Evolutionary conservation across 1,140 invertebrate species (phyloP), one percentile per base, ranked within the genome.

Genomic region (Asobara japonica): DNA sequence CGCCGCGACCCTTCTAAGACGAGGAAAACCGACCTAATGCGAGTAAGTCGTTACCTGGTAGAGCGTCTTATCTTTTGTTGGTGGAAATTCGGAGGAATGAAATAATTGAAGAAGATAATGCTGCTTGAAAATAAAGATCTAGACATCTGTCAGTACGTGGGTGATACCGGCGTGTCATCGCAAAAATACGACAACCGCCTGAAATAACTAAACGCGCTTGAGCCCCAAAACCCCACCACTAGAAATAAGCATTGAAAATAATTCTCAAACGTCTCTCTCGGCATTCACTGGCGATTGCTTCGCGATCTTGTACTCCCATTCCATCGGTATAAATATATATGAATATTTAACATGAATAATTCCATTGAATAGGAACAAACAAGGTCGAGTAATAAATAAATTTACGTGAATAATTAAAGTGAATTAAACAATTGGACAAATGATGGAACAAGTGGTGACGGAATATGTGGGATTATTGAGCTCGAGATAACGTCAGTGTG

Each of bases 131-230:
- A 51, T 45, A n/a, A 56, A 56, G 22, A 65, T 41, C 20, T 41
- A 65, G 41, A 16, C 30, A 18, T 67, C 29, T 45, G 30, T 69
- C 29, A 56, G 13, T 60, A 33, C 31, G 67, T 69, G 67, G 67
- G 67, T 33, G 51, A 30, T 62, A 62, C 22, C 33, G 16, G 51
- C 51, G 51, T 69, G 67, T 69, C 67, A 69, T 61, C 51, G 67
- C 51, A 27, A 69, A 69, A 69, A 69, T 62, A 69, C 67, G 31
- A 25, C 51, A 27, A 61, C 48, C 56, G 67, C 67, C 25, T 69
- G 51, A 69, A 69, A 69, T 69, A 69, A 69, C 67, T 61, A 16
- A 62, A 62, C n/a, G 31, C 60, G 3, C n/a, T 16, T 27, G n/a
- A 29, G 60, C 29, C 60, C n/a, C 25, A 62, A 16, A 29, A 62